Percentiles rank a stretch among this genome's conserved stretches.
These are phyloP conservation scores for Drosophila cognata DNA, from an alignment of 2,888 invertebrate species.

Conservation along the genomic window DNA sequence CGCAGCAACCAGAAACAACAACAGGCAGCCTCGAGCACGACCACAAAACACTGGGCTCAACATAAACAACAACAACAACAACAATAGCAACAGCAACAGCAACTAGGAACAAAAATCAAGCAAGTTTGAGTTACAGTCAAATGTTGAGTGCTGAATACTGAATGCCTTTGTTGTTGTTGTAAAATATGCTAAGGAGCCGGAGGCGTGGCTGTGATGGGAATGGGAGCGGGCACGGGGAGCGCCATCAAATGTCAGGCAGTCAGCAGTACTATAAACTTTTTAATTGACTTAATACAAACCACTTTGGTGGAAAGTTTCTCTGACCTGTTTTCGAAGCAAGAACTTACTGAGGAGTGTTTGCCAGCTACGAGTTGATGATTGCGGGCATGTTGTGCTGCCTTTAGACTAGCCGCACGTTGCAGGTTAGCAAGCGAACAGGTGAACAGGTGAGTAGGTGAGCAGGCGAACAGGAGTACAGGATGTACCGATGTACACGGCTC, in stretches of 20 bases:
- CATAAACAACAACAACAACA: slow-evolving; percentile 27
- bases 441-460: slow-evolving; percentile 10
- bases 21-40: slow-evolving; percentile 27
- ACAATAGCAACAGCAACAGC: neutral
- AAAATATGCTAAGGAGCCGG: slow-evolving; percentile 65
- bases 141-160: slow-evolving; percentile 56
- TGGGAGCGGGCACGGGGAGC: slow-evolving; percentile 18
- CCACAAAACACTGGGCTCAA: slow-evolving; percentile 58
- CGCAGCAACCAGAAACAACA: slow-evolving; percentile 31
- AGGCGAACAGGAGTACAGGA: slow-evolving; percentile 17
- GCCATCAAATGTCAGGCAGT: slow-evolving; percentile 74
- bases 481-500: slow-evolving; percentile 8
- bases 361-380: slow-evolving; percentile 69
- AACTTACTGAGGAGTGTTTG: slow-evolving; percentile 51
- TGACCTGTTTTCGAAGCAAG: slow-evolving; percentile 76
- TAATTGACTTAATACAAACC: slow-evolving; percentile 80
- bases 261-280: slow-evolving; percentile 75
- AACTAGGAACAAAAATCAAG: slow-evolving; percentile 30
- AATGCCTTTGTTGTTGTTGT: slow-evolving; percentile 47
- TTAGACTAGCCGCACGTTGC: neutral
- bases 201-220: slow-evolving; percentile 14
- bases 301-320: slow-evolving; percentile 76
- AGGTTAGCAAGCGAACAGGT: slow-evolving; percentile 6
- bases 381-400: slow-evolving; percentile 68
- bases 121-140: slow-evolving; percentile 46